Evolutionary conservation across 2,113 vertebrate genomes (phyloP), one percentile per base, ranked within the genome.

Genomic region (Peromyscus maniculatus): DNA sequence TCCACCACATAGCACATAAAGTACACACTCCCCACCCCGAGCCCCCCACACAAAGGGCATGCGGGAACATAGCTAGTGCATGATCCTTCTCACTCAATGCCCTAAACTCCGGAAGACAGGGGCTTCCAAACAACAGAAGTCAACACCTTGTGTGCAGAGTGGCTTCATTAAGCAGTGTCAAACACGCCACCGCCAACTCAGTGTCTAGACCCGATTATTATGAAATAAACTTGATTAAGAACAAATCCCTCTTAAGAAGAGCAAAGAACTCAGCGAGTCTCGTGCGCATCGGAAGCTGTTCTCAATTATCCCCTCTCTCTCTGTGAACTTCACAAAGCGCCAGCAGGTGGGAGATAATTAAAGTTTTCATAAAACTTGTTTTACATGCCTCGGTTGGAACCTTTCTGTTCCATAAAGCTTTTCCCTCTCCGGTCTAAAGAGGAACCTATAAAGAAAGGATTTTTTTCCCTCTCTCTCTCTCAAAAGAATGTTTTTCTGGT

Each of bases 261-360:
- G 88, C 89, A 91, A 97, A 94, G 71, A 59, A 4, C n/a, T 83
- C 89, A 77, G 95, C 77, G 69, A 89, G 31, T 19, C 57, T 80
- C 71, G 12, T 5, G 59, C 0, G 0, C 46, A 77, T 86, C 96
- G 69, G 83, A 84, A 78, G 94, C 90, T 97, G 97, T 17, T 97
- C 94, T 7, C 91, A 97, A 95, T 91, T 97, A 96, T 36, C 64
- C 82, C 94, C 71, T 91, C 33, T 77, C 43, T 52, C 52, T 52
- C 75, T 93, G 89, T 59, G 24, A 93, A 96, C 74, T 0, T 86
- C 92, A 52, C 89, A 55, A 26, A 93, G 62, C 93, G 75, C 94
- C 97, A 97, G 98, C 97, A 98, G 96, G 98, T 97, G 94, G 97
- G 79, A 96, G 95, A 97, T 87, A 1, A 13, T 93, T 98, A 96